Evolutionary conservation across 2,888 invertebrate genomes (phyloP).

Genomic region (Parapristionchus giblindavisi): DNA sequence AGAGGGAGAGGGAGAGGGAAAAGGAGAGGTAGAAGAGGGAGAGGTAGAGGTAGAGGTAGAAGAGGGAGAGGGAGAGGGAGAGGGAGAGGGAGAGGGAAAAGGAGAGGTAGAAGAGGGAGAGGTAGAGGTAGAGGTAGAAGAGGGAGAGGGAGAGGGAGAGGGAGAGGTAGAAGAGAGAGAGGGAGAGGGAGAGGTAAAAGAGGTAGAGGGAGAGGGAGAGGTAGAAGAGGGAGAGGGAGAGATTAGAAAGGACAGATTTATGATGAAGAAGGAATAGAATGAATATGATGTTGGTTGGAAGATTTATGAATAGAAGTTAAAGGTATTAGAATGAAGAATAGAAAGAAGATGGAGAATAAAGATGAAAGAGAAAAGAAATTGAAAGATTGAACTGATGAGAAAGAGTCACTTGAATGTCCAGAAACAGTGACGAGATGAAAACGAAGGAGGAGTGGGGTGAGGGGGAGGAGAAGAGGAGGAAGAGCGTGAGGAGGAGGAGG

Average conservation of each 20-base stretch:
- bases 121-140: no score
- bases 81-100: not conserved
- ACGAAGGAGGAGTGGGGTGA: not conserved
- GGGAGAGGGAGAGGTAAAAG: no score
- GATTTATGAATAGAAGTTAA: no score
- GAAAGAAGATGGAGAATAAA: not conserved
- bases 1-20: not conserved
- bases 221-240: no score
- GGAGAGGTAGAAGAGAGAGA: not conserved
- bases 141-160: not conserved
- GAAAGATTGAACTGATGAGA: not conserved
- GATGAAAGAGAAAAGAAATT: not conserved
- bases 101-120: conserved; percentile 6
- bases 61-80: not conserved
- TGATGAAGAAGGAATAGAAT: no score
- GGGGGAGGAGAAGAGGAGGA: not conserved
- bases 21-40: not conserved
- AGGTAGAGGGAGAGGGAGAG: no score
- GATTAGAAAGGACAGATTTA: no score
- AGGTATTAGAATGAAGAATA: no score
- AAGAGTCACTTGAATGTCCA: not conserved
- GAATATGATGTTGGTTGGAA: no score
- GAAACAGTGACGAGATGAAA: not conserved
- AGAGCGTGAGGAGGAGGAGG: not conserved
- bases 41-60: not conserved